Percentiles rank a stretch among this genome's conserved stretches.
Conservation (phyloP, 1,140 invertebrate genomes). For the Pseudomyrmex flavicornis region DNA sequence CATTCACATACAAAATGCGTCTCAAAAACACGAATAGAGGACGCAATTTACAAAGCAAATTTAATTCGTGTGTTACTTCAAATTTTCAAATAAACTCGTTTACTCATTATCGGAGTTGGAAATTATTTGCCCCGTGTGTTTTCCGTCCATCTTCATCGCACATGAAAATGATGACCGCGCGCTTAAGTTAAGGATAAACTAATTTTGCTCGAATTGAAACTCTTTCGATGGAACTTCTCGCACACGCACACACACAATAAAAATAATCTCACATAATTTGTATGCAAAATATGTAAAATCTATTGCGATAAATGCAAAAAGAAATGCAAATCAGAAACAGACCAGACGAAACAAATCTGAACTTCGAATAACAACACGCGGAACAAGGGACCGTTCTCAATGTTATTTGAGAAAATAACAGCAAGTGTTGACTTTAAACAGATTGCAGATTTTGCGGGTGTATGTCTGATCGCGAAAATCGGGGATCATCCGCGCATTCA, state of each 20-base stretch:
- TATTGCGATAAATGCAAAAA: not conserved
- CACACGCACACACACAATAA: not conserved
- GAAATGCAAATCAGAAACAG: not conserved
- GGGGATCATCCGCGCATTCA: constrained; percentile 1
- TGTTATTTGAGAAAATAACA: constrained; percentile 31
- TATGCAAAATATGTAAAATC: not conserved
- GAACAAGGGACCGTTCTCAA: not conserved
- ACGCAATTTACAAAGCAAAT: not conserved
- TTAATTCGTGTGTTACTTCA: not conserved
- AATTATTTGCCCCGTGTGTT: not conserved
- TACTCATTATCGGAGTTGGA: not conserved
- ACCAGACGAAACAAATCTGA: constrained; percentile 11
- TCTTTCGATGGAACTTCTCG: not conserved
- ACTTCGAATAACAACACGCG: not conserved
- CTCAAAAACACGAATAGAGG: not conserved
- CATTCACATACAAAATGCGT: not conserved
- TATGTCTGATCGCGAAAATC: constrained; percentile 19
- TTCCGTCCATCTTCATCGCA: constrained; percentile 16
- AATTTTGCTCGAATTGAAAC: not conserved
- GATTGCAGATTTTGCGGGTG: constrained; percentile 10
- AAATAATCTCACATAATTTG: not conserved
- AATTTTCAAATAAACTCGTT: not conserved
- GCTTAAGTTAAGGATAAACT: not conserved
- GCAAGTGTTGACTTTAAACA: constrained; percentile 17
- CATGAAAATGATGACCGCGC: too few relatives aligned